A percentile compares a stretch with the other conserved stretches of the same genome.
phyloP scores from a whole-genome alignment of 2,113 vertebrate species.

The Columbina picui region DNA sequence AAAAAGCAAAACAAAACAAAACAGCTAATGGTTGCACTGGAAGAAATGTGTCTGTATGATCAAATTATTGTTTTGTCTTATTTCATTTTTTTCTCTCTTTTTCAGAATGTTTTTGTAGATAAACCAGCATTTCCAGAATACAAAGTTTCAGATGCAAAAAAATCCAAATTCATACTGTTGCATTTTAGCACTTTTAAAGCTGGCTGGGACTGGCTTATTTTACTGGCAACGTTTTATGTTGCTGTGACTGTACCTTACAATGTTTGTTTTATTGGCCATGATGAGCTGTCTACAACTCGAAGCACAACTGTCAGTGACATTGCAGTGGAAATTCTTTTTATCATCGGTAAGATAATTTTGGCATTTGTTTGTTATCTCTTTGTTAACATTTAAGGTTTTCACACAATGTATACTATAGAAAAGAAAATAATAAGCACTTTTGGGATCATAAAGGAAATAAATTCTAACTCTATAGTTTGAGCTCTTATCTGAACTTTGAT shows the following conservation, averaged over 20 bases:
- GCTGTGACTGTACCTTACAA: slow-evolving; percentile 98
- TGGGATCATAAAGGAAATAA: neutral
- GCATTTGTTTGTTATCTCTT: neutral
- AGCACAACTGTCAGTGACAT: slow-evolving; percentile 98
- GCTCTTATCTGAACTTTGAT: neutral
- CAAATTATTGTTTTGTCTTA: slow-evolving; percentile 4
- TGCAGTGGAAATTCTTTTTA: slow-evolving; percentile 97
- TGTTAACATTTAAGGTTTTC: neutral
- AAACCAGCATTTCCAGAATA: slow-evolving; percentile 95
- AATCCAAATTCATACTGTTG: slow-evolving; percentile 94
- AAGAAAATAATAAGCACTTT: neutral
- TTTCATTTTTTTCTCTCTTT: slow-evolving; percentile 22
- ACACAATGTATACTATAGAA: neutral
- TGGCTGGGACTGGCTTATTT: slow-evolving; percentile 97
- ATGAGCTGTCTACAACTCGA: slow-evolving; percentile 90
- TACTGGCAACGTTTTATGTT: slow-evolving; percentile 96
- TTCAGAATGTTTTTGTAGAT: slow-evolving; percentile 96
- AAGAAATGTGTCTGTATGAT: neutral
- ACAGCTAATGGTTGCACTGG: neutral
- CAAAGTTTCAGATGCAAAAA: slow-evolving; percentile 98
- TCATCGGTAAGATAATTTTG: slow-evolving; percentile 84
- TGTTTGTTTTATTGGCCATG: slow-evolving; percentile 94
- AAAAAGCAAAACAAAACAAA: neutral
- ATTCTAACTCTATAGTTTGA: neutral
- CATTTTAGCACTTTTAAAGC: slow-evolving; percentile 99